Conservation (phyloP, 2,888 invertebrate genomes). For the Drosophila quinaria region DNA sequence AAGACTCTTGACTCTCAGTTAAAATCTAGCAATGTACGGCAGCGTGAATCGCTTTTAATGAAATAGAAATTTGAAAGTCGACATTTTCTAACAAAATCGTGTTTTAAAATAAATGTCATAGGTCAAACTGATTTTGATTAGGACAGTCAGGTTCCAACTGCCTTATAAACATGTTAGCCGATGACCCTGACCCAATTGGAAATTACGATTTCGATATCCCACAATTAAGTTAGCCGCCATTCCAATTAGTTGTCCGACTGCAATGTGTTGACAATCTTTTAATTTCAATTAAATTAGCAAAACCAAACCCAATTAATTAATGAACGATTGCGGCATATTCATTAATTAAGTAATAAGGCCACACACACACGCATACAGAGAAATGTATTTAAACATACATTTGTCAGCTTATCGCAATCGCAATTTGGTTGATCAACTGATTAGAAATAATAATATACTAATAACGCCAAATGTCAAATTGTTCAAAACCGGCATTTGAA, state of each 20-base stretch:
- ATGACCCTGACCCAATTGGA: slow-evolving; percentile 68
- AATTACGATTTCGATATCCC: slow-evolving; percentile 29
- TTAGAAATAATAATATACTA: slow-evolving; percentile 31
- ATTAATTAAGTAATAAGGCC: slow-evolving; percentile 47
- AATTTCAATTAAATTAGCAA: slow-evolving; percentile 42
- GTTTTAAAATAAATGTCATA: neutral
- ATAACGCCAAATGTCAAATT: slow-evolving; percentile 27
- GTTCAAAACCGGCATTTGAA: slow-evolving; percentile 64
- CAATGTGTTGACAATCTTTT: slow-evolving; percentile 33
- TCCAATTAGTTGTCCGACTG: slow-evolving; percentile 11
- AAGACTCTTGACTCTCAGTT: slow-evolving; percentile 20
- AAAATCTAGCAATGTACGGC: neutral
- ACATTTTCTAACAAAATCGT: too few species aligned
- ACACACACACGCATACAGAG: slow-evolving; percentile 8
- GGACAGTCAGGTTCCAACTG: neutral
- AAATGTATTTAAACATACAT: neutral
- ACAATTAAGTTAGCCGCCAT: slow-evolving; percentile 28
- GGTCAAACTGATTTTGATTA: neutral
- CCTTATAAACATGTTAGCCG: slow-evolving; percentile 8
- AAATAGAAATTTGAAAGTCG: too few species aligned
- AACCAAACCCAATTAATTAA: slow-evolving; percentile 33
- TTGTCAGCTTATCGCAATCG: slow-evolving; percentile 35
- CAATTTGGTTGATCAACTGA: slow-evolving; percentile 49
- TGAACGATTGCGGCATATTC: slow-evolving; percentile 37
- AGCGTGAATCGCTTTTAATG: neutral